Evolutionary conservation across 2,113 vertebrate genomes (phyloP).

Genomic region (Festucalex cinctus): DNA sequence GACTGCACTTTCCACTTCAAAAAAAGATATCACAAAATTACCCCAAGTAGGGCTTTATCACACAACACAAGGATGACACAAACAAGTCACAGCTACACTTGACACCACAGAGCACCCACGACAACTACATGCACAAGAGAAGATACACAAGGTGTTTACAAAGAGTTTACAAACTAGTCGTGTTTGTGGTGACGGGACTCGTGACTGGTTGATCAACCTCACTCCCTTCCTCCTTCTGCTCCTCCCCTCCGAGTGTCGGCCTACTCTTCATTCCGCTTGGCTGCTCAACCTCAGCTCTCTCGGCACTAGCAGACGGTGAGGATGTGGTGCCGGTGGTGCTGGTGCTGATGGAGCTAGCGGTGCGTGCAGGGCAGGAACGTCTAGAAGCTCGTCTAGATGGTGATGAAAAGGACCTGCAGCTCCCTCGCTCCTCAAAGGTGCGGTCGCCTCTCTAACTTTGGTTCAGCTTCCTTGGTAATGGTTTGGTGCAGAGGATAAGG

Average conservation of each 20-base stretch:
- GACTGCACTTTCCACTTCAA: background rate
- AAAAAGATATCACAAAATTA: slow-evolving; percentile 5
- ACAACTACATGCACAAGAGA: slow-evolving; percentile 94
- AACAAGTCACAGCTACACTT: slow-evolving; percentile 78
- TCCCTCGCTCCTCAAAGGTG: slow-evolving; percentile 81
- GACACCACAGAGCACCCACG: slow-evolving; percentile 95
- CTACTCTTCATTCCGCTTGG: slow-evolving; percentile 89
- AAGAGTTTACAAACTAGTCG: slow-evolving; percentile 99
- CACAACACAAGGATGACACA: slow-evolving; percentile 81
- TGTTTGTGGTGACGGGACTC: slow-evolving; percentile 91
- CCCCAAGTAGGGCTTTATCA: slow-evolving; percentile 36
- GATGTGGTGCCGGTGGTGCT: slow-evolving; percentile 66
- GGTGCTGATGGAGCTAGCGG: slow-evolving; percentile 63
- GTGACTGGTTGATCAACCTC: slow-evolving; percentile 93
- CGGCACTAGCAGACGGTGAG: slow-evolving; percentile 94
- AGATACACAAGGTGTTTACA: slow-evolving; percentile 65
- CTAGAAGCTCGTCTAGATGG: slow-evolving; percentile 75
- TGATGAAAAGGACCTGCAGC: slow-evolving; percentile 85
- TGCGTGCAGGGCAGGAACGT: slow-evolving; percentile 60
- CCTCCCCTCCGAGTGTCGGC: slow-evolving; percentile 88
- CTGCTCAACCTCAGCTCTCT: slow-evolving; percentile 92
- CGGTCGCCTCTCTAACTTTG: slow-evolving; percentile 85
- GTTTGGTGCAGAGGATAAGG: slow-evolving; percentile 78
- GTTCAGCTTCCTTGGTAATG: slow-evolving; percentile 81
- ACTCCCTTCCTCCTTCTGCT: slow-evolving; percentile 78